Conservation (phyloP, 1,140 invertebrate species). For the Drosophila hydei region DNA sequence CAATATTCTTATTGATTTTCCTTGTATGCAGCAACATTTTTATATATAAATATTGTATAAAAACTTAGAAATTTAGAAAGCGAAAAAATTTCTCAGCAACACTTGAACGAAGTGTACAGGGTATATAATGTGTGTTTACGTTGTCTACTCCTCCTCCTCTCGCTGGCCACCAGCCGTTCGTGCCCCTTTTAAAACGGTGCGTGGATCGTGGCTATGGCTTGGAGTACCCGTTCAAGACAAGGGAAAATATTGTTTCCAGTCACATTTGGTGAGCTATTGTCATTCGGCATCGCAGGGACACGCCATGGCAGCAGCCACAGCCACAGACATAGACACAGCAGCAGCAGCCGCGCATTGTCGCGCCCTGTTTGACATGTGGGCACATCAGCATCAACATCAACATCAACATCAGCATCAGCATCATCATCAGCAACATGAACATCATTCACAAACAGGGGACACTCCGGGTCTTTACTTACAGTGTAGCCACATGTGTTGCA, state of each 20-base stretch:
- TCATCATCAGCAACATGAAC: neutral
- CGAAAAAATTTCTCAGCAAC: too few relatives aligned
- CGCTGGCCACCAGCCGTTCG: neutral
- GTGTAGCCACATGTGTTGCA: constrained; percentile 64
- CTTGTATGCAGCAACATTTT: too few relatives aligned
- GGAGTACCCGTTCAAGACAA: constrained; percentile 51
- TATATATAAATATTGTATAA: too few relatives aligned
- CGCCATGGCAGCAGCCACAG: neutral
- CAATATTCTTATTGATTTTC: neutral
- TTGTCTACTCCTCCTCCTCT: neutral
- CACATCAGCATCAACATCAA: constrained; percentile 49
- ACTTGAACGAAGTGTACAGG: constrained; percentile 9
- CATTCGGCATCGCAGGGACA: constrained; percentile 39
- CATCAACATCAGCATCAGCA: constrained; percentile 6
- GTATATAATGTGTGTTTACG: constrained; percentile 22
- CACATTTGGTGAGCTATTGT: constrained; percentile 68
- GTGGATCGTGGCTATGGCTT: neutral
- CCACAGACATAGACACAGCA: too few relatives aligned
- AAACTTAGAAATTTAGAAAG: too few relatives aligned
- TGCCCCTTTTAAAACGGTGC: constrained; percentile 26
- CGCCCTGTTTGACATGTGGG: constrained; percentile 58
- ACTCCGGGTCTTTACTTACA: constrained; percentile 55
- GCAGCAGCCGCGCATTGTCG: neutral
- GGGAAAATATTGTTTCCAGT: constrained; percentile 81
- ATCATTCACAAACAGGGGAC: constrained; percentile 17